phyloP scores from a whole-genome alignment of 2,113 vertebrate genomes.

The Gobiocypris rarus region DNA sequence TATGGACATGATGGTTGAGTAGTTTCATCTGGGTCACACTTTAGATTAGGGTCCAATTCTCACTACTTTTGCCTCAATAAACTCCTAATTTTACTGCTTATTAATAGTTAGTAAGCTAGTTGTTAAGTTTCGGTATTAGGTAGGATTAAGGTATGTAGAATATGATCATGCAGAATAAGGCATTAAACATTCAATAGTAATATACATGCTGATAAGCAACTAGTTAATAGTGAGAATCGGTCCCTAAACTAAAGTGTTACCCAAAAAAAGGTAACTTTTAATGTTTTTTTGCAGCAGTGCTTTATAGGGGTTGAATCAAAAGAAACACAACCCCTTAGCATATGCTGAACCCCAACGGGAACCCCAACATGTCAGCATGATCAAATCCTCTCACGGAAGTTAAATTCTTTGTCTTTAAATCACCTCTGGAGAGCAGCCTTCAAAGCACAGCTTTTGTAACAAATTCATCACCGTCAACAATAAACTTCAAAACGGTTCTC shows the following conservation, averaged over 20 bases:
- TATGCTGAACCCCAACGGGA: not conserved
- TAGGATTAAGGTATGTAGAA: too few species aligned
- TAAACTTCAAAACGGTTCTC: conserved; percentile 4
- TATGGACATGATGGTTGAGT: not conserved
- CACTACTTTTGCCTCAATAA: too few species aligned
- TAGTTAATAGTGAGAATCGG: too few species aligned
- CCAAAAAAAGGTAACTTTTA: not conserved
- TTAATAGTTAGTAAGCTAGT: too few species aligned
- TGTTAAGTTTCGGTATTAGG: too few species aligned
- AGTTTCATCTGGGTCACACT: not conserved
- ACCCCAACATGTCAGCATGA: not conserved
- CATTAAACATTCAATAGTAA: too few species aligned
- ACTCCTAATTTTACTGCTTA: too few species aligned
- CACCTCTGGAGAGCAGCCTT: not conserved
- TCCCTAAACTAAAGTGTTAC: too few species aligned
- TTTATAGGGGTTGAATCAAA: not conserved
- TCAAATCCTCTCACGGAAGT: not conserved
- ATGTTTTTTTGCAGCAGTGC: not conserved
- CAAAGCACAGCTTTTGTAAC: conserved; percentile 7
- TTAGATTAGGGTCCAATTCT: too few species aligned
- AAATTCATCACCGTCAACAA: not conserved
- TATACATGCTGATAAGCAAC: too few species aligned
- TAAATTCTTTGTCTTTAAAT: not conserved
- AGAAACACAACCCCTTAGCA: too few species aligned
- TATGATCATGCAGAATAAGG: too few species aligned